These are phyloP conservation scores for Pyralis farinalis DNA, from an alignment of 2,888 invertebrate species.

Conservation along the genomic window DNA sequence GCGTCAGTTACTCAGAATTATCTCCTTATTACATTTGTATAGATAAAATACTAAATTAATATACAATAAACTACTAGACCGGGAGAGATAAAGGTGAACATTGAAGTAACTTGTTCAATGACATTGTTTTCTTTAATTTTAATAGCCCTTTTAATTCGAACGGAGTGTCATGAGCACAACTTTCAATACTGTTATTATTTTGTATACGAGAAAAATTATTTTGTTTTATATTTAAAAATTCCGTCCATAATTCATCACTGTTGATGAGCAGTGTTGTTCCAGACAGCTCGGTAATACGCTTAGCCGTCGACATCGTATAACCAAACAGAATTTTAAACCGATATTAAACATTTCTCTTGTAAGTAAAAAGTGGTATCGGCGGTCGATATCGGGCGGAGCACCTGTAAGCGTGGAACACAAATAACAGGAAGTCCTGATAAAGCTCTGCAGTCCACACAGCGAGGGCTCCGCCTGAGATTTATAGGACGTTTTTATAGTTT, in stretches of 20 bases:
- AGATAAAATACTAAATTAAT: too few species aligned
- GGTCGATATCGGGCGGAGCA: conserved; percentile 50
- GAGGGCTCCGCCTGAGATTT: conserved; percentile 53
- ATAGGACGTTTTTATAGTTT: conserved; percentile 71
- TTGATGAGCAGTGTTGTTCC: not conserved
- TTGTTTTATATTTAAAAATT: not conserved
- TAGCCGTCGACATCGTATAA: not conserved
- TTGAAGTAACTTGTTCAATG: too few species aligned
- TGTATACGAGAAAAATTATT: too few species aligned
- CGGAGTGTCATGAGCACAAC: too few species aligned
- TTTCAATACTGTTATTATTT: too few species aligned
- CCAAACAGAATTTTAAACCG: conserved; percentile 8
- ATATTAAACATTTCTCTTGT: conserved; percentile 8
- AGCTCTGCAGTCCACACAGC: conserved; percentile 57
- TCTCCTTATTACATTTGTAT: too few species aligned
- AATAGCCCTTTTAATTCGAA: too few species aligned
- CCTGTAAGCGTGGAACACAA: conserved; percentile 54
- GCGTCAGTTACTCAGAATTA: too few species aligned
- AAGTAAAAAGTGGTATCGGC: conserved; percentile 28
- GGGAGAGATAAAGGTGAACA: too few species aligned
- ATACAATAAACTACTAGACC: too few species aligned
- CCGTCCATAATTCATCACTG: not conserved
- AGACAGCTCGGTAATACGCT: not conserved
- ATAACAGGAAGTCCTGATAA: conserved; percentile 53
- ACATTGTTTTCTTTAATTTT: too few species aligned